Percentiles rank a stretch among this genome's conserved stretches.
Evolutionary conservation across 2,888 invertebrate species (phyloP).

Genomic region (Ormyrus labotus): DNA sequence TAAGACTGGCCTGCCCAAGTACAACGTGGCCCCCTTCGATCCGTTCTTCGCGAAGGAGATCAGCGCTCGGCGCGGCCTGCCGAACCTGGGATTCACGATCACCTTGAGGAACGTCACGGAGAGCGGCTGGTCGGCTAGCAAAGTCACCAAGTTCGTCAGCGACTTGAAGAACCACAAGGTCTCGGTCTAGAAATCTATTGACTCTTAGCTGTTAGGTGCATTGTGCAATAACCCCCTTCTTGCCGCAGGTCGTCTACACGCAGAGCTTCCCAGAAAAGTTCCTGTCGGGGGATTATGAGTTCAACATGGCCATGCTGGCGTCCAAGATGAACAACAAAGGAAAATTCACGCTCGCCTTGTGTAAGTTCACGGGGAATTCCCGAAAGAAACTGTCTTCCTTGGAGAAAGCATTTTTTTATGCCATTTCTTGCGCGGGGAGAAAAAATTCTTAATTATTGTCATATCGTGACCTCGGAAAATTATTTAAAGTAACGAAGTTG

Average conservation of each 20-base stretch:
- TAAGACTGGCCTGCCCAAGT: constrained; percentile 84
- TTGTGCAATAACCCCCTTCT: no score
- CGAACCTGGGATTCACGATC: constrained; percentile 83
- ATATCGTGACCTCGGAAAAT: no score
- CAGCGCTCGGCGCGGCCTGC: constrained; percentile 80
- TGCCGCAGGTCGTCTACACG: constrained; percentile 80
- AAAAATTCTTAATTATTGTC: no score
- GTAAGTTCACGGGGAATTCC: constrained; percentile 70
- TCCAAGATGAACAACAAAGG: constrained; percentile 81
- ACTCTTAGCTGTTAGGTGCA: no score
- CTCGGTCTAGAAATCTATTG: constrained; percentile 5
- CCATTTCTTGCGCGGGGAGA: no score
- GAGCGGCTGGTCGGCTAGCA: constrained; percentile 86
- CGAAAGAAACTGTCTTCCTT: no score
- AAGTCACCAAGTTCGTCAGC: constrained; percentile 85
- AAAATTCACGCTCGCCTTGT: constrained; percentile 85
- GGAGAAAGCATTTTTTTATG: no score
- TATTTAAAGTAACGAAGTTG: background rate
- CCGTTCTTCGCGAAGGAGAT: constrained; percentile 85
- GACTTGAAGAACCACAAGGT: constrained; percentile 71
- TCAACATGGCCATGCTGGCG: constrained; percentile 81
- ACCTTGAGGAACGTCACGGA: constrained; percentile 86
- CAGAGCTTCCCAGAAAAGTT: constrained; percentile 90
- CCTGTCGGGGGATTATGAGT: constrained; percentile 83
- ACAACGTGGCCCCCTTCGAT: constrained; percentile 86